phyloP scores from a whole-genome alignment of 2,888 invertebrate species.

The Chalcis sispes region DNA sequence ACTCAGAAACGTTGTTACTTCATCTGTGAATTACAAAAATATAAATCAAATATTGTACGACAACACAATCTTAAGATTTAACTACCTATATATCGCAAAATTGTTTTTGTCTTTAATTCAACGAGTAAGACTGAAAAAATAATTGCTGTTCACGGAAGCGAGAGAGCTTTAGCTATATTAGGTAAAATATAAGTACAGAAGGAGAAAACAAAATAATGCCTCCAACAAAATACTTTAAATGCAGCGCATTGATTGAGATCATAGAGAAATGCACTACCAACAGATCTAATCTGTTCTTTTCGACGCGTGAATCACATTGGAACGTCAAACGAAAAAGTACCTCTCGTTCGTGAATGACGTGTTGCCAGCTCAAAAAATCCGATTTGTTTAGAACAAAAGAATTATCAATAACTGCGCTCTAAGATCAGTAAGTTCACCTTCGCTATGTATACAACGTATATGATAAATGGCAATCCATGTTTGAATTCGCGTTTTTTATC shows the following conservation, averaged over 20 bases:
- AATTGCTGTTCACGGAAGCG: neutral
- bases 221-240: neutral
- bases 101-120: conserved; percentile 13
- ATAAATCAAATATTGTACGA: conserved; percentile 42
- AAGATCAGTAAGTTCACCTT: neutral
- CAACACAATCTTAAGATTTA: conserved; percentile 15
- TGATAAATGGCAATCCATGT: neutral
- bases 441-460: neutral
- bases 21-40: conserved; percentile 41
- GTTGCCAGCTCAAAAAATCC: conserved; percentile 13
- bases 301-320: conserved; percentile 35
- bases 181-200: neutral
- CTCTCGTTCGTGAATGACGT: conserved; percentile 24
- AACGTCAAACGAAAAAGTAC: conserved; percentile 39
- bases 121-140: neutral
- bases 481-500: neutral
- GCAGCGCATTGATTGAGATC: neutral
- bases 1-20: conserved; percentile 33
- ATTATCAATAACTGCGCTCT: conserved; percentile 4
- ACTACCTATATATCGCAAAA: neutral
- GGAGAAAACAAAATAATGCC: conserved; percentile 1
- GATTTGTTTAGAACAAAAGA: conserved; percentile 16
- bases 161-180: neutral
- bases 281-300: conserved; percentile 21
- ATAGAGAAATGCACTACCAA: neutral